A percentile compares a stretch with the other conserved stretches of the same genome.
Evolutionary conservation across 2,113 vertebrate species (phyloP).

Genomic region (Bubo bubo): DNA sequence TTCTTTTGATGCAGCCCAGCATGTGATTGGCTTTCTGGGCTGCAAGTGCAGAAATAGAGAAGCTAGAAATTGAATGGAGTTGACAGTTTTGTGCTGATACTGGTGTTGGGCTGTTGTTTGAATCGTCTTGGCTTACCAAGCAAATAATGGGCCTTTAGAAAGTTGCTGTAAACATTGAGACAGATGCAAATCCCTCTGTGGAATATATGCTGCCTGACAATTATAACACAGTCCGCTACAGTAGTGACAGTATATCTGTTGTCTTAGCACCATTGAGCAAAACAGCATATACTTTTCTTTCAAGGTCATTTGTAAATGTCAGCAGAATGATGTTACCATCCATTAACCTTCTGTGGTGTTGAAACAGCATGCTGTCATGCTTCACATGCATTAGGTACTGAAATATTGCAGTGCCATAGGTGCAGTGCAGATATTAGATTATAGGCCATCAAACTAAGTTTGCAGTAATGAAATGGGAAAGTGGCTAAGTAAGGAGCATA

Average conservation of each 20-base stretch:
- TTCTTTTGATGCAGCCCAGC: too few relatives aligned
- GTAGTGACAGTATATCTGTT: neutral
- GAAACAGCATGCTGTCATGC: neutral
- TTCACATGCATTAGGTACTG: neutral
- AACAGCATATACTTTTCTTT: neutral
- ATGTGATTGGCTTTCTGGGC: too few relatives aligned
- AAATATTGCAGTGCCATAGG: neutral
- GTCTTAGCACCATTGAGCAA: neutral
- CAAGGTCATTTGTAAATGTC: slow-evolving; percentile 1
- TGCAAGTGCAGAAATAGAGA: neutral
- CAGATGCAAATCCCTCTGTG: neutral
- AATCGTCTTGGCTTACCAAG: neutral
- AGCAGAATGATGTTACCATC: neutral
- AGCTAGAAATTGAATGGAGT: neutral
- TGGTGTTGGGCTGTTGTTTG: neutral
- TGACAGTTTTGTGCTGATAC: neutral
- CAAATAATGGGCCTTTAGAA: neutral
- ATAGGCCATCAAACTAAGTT: neutral
- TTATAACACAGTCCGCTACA: neutral
- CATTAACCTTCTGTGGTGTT: neutral
- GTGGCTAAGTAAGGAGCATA: neutral
- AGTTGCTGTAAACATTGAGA: neutral
- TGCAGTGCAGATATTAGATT: neutral
- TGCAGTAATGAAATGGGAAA: neutral
- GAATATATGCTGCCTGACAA: neutral